Evolutionary conservation across 2,797 vertebrate species (phyloP).

Genomic region (Amblyopsis hoosieri): DNA sequence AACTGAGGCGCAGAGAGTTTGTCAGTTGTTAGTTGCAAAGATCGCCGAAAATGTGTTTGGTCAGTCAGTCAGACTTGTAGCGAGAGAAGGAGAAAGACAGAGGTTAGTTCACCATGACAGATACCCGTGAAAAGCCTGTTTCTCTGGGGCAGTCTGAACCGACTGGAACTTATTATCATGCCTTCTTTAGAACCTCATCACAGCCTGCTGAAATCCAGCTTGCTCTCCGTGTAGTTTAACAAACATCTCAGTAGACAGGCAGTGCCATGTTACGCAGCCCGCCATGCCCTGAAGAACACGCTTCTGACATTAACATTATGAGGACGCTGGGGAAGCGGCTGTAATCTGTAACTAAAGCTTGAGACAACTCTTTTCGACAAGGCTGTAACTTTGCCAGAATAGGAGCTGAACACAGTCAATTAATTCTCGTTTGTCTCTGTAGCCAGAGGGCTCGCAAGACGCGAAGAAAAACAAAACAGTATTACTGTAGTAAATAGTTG

Average conservation of each 20-base stretch:
- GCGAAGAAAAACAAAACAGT: background rate
- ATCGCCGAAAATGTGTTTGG: constrained; percentile 1
- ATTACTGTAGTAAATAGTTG: constrained; percentile 24
- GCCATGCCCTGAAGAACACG: constrained; percentile 67
- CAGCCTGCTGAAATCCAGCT: constrained; percentile 58
- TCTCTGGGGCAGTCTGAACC: constrained; percentile 29
- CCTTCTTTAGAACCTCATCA: constrained; percentile 60
- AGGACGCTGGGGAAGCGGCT: constrained; percentile 46
- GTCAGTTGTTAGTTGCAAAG: constrained; percentile 16
- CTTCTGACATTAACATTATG: constrained; percentile 75
- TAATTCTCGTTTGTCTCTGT: constrained; percentile 24
- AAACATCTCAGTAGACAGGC: constrained; percentile 53
- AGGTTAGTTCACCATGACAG: constrained; percentile 59
- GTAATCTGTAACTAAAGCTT: constrained; percentile 52
- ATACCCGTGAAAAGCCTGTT: constrained; percentile 51
- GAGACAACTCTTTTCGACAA: constrained; percentile 56
- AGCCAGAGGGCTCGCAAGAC: constrained; percentile 7
- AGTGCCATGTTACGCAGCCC: constrained; percentile 61
- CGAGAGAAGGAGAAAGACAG: constrained; percentile 23
- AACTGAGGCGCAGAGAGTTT: background rate
- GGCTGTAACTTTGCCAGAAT: constrained; percentile 32
- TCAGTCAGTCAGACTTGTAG: background rate
- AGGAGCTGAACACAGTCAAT: constrained; percentile 27
- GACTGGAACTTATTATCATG: constrained; percentile 50
- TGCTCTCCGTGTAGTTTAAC: constrained; percentile 54